These are phyloP conservation scores for Cataglyphis livida DNA, from an alignment of 2,888 invertebrate species.

Conservation along the genomic window DNA sequence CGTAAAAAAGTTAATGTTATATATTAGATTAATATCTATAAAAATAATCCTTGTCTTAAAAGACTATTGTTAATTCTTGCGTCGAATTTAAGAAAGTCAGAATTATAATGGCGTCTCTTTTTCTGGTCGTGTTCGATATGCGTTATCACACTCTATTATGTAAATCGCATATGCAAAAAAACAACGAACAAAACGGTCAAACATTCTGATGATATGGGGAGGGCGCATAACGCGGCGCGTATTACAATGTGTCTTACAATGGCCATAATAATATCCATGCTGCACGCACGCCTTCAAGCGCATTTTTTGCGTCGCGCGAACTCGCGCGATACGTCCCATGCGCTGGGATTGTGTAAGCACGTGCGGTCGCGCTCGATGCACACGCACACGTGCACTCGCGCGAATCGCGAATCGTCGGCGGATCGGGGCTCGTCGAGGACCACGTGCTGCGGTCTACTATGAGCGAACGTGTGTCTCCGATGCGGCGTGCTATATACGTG, in stretches of 20 bases:
- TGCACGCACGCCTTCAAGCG: slow-evolving; percentile 9
- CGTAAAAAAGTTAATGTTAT: neutral
- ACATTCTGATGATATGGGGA: neutral
- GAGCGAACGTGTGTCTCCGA: slow-evolving; percentile 41
- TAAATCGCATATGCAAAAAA: neutral
- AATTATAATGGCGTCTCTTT: slow-evolving; percentile 9
- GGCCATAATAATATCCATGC: slow-evolving; percentile 15
- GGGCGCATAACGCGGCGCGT: neutral
- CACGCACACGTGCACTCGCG: slow-evolving; percentile 33
- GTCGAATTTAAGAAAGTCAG: slow-evolving; percentile 2
- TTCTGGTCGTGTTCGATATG: slow-evolving; percentile 17
- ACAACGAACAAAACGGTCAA: neutral
- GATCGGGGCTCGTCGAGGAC: slow-evolving; percentile 42
- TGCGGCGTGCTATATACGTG: neutral
- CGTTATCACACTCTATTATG: slow-evolving; percentile 28
- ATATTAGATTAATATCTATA: neutral
- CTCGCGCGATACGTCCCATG: slow-evolving; percentile 35
- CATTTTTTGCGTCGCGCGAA: neutral
- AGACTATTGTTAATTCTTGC: neutral
- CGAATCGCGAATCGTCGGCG: slow-evolving; percentile 24
- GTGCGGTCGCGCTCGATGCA: slow-evolving; percentile 41
- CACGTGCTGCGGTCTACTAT: slow-evolving; percentile 64
- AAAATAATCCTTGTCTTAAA: neutral
- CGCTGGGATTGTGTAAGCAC: neutral
- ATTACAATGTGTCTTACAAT: slow-evolving; percentile 22